Evolutionary conservation across 2,888 invertebrate species (phyloP).

Genomic region (Protophormia terraenovae): DNA sequence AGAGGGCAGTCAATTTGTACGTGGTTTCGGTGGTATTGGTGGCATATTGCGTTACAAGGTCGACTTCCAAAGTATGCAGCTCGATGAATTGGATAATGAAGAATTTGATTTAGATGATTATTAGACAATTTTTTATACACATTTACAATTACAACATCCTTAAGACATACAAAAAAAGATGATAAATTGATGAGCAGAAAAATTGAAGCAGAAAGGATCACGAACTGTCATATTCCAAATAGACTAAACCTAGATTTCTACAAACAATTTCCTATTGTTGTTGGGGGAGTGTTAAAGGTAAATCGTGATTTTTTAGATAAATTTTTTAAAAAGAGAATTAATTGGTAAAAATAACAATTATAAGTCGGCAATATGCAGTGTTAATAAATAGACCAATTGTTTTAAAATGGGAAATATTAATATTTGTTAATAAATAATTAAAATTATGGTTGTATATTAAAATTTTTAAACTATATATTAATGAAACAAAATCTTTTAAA

Average conservation of each 20-base stretch:
- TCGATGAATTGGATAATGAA: slow-evolving; percentile 94
- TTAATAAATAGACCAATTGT: too few species aligned
- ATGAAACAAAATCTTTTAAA: too few species aligned
- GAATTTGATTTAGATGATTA: slow-evolving; percentile 95
- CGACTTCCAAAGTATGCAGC: slow-evolving; percentile 98
- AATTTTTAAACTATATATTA: too few species aligned
- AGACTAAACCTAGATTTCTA: background rate
- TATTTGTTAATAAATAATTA: too few species aligned
- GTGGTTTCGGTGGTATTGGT: slow-evolving; percentile 99
- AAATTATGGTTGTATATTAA: too few species aligned
- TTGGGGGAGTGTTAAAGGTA: slow-evolving; percentile 4
- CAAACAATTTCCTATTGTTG: background rate
- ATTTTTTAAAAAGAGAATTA: background rate
- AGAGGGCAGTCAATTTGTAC: slow-evolving; percentile 99
- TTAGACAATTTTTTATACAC: slow-evolving; percentile 82
- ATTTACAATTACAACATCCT: slow-evolving; percentile 2
- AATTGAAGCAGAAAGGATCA: background rate
- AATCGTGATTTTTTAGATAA: slow-evolving; percentile 1
- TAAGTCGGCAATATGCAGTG: too few species aligned
- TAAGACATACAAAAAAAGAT: slow-evolving; percentile 34
- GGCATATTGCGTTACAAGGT: slow-evolving; percentile 99
- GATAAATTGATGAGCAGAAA: background rate
- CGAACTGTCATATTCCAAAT: background rate
- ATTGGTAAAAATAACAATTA: too few species aligned
- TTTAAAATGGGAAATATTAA: too few species aligned